phyloP scores from a whole-genome alignment of 2,888 invertebrate genomes.

The Drosophila borealis region DNA sequence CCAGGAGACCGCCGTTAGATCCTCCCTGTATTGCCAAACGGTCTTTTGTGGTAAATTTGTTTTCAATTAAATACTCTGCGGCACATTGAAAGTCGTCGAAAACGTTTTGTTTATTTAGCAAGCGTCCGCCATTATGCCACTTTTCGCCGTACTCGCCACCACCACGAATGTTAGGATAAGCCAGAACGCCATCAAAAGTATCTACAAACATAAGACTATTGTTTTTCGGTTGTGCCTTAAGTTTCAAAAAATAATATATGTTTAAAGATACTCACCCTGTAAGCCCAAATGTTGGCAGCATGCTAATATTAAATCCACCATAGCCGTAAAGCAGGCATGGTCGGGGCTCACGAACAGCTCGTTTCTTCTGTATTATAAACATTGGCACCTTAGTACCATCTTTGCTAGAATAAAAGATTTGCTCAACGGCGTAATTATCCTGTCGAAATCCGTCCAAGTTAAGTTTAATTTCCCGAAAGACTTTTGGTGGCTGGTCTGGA shows the following conservation, averaged over 20 bases:
- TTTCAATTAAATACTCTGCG: constrained; percentile 93
- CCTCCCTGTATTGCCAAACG: constrained; percentile 96
- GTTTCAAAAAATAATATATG: neutral
- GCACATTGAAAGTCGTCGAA: constrained; percentile 98
- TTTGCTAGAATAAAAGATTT: constrained; percentile 96
- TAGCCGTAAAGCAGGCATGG: constrained; percentile 97
- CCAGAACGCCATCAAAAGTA: constrained; percentile 94
- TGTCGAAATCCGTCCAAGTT: constrained; percentile 92
- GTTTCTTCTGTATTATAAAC: constrained; percentile 94
- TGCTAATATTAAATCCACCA: constrained; percentile 97
- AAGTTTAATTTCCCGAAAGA: constrained; percentile 92
- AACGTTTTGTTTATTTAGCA: constrained; percentile 97
- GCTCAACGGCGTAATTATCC: constrained; percentile 92
- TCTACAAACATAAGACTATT: constrained; percentile 91
- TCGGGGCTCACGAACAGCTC: constrained; percentile 84
- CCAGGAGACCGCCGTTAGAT: constrained; percentile 98
- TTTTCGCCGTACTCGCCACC: constrained; percentile 99
- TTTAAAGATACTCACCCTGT: constrained; percentile 85
- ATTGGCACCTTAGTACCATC: constrained; percentile 98
- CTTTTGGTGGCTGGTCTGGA: constrained; percentile 87
- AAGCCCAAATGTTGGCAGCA: constrained; percentile 95
- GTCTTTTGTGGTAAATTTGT: constrained; percentile 91
- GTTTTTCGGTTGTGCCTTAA: neutral
- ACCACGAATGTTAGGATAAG: constrained; percentile 97
- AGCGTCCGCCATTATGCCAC: constrained; percentile 97